Evolutionary conservation across 2,113 vertebrate species (phyloP), one percentile per base, ranked within the genome.

Genomic region (Eira barbara): DNA sequence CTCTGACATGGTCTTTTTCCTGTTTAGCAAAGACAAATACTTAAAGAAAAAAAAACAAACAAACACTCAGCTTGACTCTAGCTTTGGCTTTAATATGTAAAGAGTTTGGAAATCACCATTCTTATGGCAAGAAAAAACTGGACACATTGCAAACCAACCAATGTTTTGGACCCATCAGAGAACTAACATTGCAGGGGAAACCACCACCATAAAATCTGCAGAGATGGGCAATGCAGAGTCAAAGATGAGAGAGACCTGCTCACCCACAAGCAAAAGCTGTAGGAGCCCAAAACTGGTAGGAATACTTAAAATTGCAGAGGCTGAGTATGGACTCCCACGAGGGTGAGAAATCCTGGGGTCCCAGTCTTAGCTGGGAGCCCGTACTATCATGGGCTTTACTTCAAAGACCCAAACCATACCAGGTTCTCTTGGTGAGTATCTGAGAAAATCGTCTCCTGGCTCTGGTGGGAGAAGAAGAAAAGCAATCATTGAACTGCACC

Each of bases 261-360:
- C 21, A 74, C 5, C 9, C 3, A 12, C 6, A 42, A 61, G 82
- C 11, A 82, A n/a, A 82, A 31, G 13, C 25, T 39, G 10, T 52
- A 39, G 42, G 49, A 63, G 59, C 18, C 49, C 0, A 15, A 73
- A 5, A 7, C 11, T 34, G 7, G 14, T 34, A 18, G 69, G 0
- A 27, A 31, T 27, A 20, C n/a, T n/a, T 63, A 11, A 9, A 31
- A 2, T 6, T 36, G n/a, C 9, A 17, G 47, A 67, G 5, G 59
- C 57, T 49, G 39, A 23, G 10, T 13, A 17, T 7, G 25, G 17
- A 63, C 29, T 8, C 42, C 2, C 1, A 1, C 0, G 1, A 55
- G 39, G 18, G 7, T 65, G 17, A 92, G 63, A 13, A 12, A 13
- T 63, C 42, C 55, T 7, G 7, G 15, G 18, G 14, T 6, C 14